These are phyloP conservation scores for Xiphydria camelus DNA, from an alignment of 2,888 invertebrate genomes.

Conservation along the genomic window DNA sequence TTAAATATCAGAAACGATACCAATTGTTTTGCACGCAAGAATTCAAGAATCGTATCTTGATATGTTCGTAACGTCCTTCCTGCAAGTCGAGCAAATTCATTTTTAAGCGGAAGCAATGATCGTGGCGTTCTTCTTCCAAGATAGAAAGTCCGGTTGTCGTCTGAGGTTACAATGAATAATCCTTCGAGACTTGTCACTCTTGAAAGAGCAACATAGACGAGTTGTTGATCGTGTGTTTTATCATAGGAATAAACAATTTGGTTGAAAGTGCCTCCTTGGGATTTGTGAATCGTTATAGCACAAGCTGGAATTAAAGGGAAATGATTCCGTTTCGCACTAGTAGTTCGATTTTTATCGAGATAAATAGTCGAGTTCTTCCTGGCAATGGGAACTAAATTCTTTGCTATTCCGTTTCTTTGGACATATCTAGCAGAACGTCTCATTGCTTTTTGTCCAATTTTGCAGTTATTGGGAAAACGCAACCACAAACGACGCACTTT, in stretches of 20 bases:
- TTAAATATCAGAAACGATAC: constrained; percentile 15
- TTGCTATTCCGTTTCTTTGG: constrained; percentile 23
- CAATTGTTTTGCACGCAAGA: too few species aligned
- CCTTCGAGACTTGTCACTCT: constrained; percentile 29
- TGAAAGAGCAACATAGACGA: constrained; percentile 35
- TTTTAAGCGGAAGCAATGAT: not conserved
- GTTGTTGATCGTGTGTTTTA: constrained; percentile 17
- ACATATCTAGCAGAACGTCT: constrained; percentile 46
- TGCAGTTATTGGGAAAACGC: too few species aligned
- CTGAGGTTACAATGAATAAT: constrained; percentile 20
- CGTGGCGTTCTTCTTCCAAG: not conserved
- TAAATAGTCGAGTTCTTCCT: constrained; percentile 5
- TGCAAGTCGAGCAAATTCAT: not conserved
- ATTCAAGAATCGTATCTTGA: not conserved
- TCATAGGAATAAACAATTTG: constrained; percentile 17
- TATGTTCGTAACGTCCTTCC: not conserved
- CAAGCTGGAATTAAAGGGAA: constrained; percentile 13
- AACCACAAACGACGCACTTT: too few species aligned
- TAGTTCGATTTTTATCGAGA: constrained; percentile 9
- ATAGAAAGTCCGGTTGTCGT: too few species aligned
- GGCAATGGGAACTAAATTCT: constrained; percentile 16
- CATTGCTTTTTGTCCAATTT: too few species aligned
- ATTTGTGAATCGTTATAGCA: constrained; percentile 18
- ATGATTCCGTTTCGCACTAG: constrained; percentile 13
- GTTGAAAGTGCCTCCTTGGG: constrained; percentile 11